Conservation (phyloP, 2,113 vertebrate species). For the Macrotus californicus region DNA sequence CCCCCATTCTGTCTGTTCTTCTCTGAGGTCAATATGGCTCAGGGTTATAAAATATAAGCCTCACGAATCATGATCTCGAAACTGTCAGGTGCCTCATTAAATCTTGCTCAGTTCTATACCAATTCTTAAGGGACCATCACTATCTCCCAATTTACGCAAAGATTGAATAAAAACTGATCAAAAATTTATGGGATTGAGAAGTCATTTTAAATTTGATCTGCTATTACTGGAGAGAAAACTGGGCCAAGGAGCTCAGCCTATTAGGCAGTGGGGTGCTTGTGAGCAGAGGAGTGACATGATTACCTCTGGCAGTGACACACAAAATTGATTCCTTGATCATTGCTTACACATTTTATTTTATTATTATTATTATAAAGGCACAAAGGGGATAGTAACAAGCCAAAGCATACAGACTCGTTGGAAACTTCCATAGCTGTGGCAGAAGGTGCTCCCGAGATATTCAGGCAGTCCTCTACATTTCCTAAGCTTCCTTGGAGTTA, state of each 20-base stretch:
- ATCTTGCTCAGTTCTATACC: conserved; percentile 78
- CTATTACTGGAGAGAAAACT: conserved; percentile 38
- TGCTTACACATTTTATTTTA: conserved; percentile 36
- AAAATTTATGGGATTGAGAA: conserved; percentile 82
- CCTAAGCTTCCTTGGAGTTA: neutral
- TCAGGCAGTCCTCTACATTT: neutral
- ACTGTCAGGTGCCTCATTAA: conserved; percentile 79
- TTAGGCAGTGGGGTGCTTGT: conserved; percentile 10
- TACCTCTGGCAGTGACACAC: conserved; percentile 36
- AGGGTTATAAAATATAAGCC: conserved; percentile 78
- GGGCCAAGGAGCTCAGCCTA: conserved; percentile 35
- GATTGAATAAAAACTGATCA: conserved; percentile 84
- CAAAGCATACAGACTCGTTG: neutral
- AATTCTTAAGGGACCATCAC: conserved; percentile 76
- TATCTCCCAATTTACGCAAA: conserved; percentile 79
- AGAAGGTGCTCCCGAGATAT: neutral
- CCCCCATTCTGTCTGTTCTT: conserved; percentile 52
- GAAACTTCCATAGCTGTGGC: neutral
- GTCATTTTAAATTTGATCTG: conserved; percentile 76
- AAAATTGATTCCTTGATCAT: conserved; percentile 52
- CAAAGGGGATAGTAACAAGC: neutral
- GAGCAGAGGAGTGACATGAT: conserved; percentile 24
- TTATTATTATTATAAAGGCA: neutral
- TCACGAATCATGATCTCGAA: conserved; percentile 78
- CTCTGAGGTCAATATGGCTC: conserved; percentile 78